phyloP scores from a whole-genome alignment of 2,888 invertebrate species.

The Blera fallax region DNA sequence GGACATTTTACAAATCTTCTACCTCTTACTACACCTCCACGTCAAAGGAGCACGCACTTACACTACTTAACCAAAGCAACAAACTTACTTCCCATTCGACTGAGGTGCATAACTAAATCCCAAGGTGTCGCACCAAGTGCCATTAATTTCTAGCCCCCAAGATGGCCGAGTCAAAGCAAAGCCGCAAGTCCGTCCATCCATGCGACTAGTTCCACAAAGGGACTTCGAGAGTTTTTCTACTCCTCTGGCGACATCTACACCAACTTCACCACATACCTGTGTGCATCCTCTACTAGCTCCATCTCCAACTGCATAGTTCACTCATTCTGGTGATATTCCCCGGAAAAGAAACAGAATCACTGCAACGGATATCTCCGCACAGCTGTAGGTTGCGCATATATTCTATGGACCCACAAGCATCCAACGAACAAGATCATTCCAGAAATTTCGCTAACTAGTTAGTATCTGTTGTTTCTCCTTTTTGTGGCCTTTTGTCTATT shows the following conservation, averaged over 20 bases:
- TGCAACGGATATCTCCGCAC: constrained; percentile 18
- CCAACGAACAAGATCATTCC: constrained; percentile 46
- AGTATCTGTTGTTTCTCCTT: not conserved
- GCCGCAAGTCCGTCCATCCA: constrained; percentile 17
- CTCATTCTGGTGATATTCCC: constrained; percentile 42
- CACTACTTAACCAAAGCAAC: not conserved
- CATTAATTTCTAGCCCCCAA: constrained; percentile 52
- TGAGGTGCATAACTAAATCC: constrained; percentile 24
- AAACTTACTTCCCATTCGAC: not conserved
- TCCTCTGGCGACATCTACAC: constrained; percentile 38
- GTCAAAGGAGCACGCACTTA: constrained; percentile 17
- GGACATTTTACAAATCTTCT: not conserved
- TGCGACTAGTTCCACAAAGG: constrained; percentile 36
- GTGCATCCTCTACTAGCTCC: not conserved
- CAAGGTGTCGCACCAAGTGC: constrained; percentile 64
- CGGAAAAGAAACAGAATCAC: constrained; percentile 7
- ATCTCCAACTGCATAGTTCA: constrained; percentile 35
- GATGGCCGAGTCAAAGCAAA: constrained; percentile 43
- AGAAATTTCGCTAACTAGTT: constrained; percentile 28
- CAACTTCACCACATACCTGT: constrained; percentile 9
- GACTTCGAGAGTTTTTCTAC: not conserved
- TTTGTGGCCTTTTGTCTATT: constrained; percentile 54
- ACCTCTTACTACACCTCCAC: not conserved
- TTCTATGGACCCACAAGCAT: constrained; percentile 10
- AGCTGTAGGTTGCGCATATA: constrained; percentile 13